Conservation (phyloP, 1,140 invertebrate genomes). For the Lordiphosa stackelbergi region DNA sequence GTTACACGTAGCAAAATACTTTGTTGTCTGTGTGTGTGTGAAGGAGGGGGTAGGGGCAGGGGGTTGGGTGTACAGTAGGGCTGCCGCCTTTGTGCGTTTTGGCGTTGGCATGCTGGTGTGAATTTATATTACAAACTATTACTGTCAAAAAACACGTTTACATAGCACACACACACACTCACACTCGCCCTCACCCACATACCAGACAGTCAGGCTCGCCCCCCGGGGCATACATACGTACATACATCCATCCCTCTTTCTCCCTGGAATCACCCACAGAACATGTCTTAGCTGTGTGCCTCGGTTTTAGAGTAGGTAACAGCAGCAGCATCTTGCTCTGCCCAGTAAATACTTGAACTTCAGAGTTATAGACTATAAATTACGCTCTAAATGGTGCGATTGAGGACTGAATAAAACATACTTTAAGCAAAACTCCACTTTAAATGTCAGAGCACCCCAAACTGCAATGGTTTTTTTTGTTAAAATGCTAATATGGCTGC, state of each 20-base stretch:
- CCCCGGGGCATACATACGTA: constrained; percentile 33
- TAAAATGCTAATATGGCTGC: too few relatives aligned
- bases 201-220: constrained; percentile 38
- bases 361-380: constrained; percentile 10
- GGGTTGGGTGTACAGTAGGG: not conserved
- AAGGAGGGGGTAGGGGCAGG: constrained; percentile 3
- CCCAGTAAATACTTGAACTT: constrained; percentile 7
- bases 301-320: constrained; percentile 52
- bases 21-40: constrained; percentile 53
- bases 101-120: constrained; percentile 67
- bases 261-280: constrained; percentile 2
- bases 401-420: too few relatives aligned
- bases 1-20: constrained; percentile 75
- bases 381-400: constrained; percentile 2
- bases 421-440: too few relatives aligned
- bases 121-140: constrained; percentile 76
- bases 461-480: too few relatives aligned
- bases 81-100: constrained; percentile 52
- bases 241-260: constrained; percentile 14
- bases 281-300: constrained; percentile 30
- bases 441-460: too few relatives aligned
- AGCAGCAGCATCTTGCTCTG: constrained; percentile 31
- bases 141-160: constrained; percentile 76
- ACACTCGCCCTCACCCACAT: constrained; percentile 10
- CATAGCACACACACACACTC: constrained; percentile 56